Conservation (phyloP, 2,888 invertebrate species). For the Eupithecia insigniata region DNA sequence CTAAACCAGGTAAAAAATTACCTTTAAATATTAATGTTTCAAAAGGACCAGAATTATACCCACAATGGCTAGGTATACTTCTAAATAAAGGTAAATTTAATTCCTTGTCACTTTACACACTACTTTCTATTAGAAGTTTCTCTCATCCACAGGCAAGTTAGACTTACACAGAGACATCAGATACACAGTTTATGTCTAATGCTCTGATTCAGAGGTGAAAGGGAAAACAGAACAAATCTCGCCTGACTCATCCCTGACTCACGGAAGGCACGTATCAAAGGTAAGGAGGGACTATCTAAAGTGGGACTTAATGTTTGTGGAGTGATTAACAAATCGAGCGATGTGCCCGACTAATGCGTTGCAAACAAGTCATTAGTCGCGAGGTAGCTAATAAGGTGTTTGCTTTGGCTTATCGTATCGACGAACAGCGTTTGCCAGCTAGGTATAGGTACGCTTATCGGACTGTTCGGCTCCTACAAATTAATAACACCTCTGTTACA, state of each 20-base stretch:
- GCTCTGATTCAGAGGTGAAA: constrained; percentile 59
- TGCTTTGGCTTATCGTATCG: constrained; percentile 51
- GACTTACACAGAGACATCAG: constrained; percentile 35
- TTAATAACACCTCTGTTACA: background rate
- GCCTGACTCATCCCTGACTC: constrained; percentile 58
- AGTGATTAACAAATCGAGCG: constrained; percentile 57
- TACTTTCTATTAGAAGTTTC: constrained; percentile 39
- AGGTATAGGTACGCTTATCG: background rate
- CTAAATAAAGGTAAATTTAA: constrained; percentile 1
- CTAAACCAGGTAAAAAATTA: background rate
- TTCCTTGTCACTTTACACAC: constrained; percentile 30
- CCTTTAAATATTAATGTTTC: background rate
- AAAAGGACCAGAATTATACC: background rate
- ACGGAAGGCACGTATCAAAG: constrained; percentile 27
- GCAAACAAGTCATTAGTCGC: constrained; percentile 70
- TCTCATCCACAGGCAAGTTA: constrained; percentile 39
- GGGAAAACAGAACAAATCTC: constrained; percentile 52
- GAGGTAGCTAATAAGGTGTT: constrained; percentile 47
- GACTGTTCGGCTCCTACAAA: background rate
- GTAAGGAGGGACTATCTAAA: constrained; percentile 43
- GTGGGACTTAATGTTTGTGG: constrained; percentile 50
- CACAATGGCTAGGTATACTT: no score
- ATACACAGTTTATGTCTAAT: constrained; percentile 37
- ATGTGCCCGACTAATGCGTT: constrained; percentile 47
- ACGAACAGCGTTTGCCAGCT: constrained; percentile 34